Conservation (phyloP, 2,113 vertebrate species). For the Poecile atricapillus region DNA sequence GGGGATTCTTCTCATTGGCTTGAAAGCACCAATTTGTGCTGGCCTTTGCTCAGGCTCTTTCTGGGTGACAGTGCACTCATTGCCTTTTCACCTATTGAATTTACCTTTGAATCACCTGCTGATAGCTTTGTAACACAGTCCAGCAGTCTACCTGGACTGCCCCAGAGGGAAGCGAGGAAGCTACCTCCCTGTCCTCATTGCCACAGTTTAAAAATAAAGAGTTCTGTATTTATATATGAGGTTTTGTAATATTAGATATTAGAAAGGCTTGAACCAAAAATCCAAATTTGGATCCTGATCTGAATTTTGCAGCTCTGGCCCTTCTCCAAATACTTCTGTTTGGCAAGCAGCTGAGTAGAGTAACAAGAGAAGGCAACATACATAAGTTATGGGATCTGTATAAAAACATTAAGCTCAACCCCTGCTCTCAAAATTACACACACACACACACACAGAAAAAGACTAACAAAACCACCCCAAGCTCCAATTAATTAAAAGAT, state of each 20-base stretch:
- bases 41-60: background rate
- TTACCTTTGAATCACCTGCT: background rate
- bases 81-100: background rate
- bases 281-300: constrained; percentile 48
- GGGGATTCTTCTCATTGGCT: background rate
- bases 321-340: constrained; percentile 60
- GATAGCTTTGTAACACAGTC: background rate
- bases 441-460: background rate
- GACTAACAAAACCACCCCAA: background rate
- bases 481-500: background rate
- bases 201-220: background rate
- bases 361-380: constrained; percentile 59
- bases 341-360: constrained; percentile 16
- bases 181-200: background rate
- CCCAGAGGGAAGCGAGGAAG: background rate
- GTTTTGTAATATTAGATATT: constrained; percentile 15
- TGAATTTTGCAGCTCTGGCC: constrained; percentile 56
- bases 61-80: background rate
- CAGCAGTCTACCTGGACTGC: background rate
- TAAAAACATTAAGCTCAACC: constrained; percentile 46
- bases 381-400: constrained; percentile 37
- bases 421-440: background rate
- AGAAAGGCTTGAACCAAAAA: constrained; percentile 50
- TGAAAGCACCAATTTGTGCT: background rate
- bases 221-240: background rate